Evolutionary conservation across 2,113 vertebrate species (phyloP), one percentile per base, ranked within the genome.

Genomic region (Podarcis cretensis): DNA sequence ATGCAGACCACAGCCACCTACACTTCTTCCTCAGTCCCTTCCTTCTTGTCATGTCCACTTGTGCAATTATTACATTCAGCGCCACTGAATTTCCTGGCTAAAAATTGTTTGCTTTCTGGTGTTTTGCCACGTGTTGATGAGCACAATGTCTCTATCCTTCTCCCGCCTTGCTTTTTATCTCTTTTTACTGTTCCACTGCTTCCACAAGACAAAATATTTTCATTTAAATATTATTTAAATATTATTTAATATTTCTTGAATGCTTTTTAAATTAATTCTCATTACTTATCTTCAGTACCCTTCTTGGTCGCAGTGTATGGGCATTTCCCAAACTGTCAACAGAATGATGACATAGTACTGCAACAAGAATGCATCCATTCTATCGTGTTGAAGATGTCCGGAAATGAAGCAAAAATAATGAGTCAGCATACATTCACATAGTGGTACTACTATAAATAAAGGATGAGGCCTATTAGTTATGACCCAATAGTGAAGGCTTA

Each of bases 361-460:
- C 71, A 87, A 80, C 77, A 71, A 71, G 65, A 87, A 71, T 59
- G 65, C 30, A 69, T 35, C 65, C 77, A 69, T 32, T 32, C 66
- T 48, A 66, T 18, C 65, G 9, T 40, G 77, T 59, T 77, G 77
- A 86, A 86, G 35, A n/a, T 78, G 59, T 43, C 63, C 77, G 74
- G 75, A 86, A 48, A 78, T 78, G 65, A 35, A 86, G 63, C 66
- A 87, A 73, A 87, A 87, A 40, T 32, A 32, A 57, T 73, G 85
- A 87, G 77, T 87, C 78, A 81, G 81, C 65, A 37, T 73, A 71
- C 78, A 87, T 87, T 81, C 32, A 57, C 69, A 71, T 30, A 87
- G 78, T 32, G 73, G 78, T 40, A 59, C 13, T n/a, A 81, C 54
- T 63, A 81, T 87, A 87, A 87, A 87, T 81, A 87, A 81, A 59